Evolutionary conservation across 2,113 vertebrate genomes (phyloP).

Genomic region (Vombatus ursinus): DNA sequence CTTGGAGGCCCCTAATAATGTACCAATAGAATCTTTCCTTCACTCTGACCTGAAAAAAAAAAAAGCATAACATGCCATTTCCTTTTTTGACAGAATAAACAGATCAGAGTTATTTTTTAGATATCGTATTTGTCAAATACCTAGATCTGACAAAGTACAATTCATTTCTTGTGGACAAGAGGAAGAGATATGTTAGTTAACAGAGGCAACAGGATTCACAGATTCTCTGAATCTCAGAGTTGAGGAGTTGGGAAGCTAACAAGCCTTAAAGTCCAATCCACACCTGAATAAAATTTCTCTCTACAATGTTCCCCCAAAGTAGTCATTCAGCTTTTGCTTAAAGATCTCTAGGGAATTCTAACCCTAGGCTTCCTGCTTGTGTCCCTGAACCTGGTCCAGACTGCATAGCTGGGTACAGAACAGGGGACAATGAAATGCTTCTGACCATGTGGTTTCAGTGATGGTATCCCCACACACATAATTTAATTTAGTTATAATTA

Average conservation of each 20-base stretch:
- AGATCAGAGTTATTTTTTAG: no score
- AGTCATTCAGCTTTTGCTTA: no score
- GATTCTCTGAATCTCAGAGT: background rate
- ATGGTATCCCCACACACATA: background rate
- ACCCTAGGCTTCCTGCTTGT: background rate
- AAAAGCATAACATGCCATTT: background rate
- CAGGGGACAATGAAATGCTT: background rate
- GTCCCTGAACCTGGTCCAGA: background rate
- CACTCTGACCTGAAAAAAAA: background rate
- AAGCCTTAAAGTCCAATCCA: background rate
- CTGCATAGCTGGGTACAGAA: background rate
- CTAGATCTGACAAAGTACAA: background rate
- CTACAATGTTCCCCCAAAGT: background rate
- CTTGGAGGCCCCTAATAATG: background rate
- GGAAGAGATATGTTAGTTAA: background rate
- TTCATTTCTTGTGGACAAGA: background rate
- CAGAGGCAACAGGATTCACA: background rate
- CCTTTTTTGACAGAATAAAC: background rate
- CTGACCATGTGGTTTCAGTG: no score
- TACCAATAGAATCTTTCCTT: background rate
- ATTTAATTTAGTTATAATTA: no score
- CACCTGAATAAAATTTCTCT: background rate
- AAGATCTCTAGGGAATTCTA: background rate
- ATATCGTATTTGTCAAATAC: no score
- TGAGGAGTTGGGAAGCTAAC: background rate